Evolutionary conservation across 2,888 invertebrate species (phyloP), one percentile per base, ranked within the genome.

Genomic region (Dorcus hopei): DNA sequence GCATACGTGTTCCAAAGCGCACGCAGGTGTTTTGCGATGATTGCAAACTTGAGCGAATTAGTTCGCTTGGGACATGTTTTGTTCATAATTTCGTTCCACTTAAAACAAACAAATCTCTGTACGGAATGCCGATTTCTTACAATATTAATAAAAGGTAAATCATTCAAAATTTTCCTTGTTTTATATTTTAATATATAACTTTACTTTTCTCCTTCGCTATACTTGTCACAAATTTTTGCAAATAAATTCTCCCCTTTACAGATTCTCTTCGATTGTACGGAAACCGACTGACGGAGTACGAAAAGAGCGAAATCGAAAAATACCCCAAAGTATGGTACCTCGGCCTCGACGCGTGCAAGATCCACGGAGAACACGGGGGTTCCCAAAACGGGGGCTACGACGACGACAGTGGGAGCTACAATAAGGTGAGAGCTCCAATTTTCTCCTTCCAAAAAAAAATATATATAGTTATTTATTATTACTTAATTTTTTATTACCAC

Each of bases 271-370:
- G 91, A 76, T 83, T 90, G 71, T 95, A 92, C 79, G 88, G 92
- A 61, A 89, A 89, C 65, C 85, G 90, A 69, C 83, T 97, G 71
- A 91, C 95, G 51, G 92, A 93, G 70, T 94, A 91, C 84, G 97
- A 97, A 80, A 85, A 91, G 72, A 88, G 87, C 68, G 97, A 97
- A 80, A 88, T 97, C 63, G 87, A 92, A 71, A 90, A 93, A 70
- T 97, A 93, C 79, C 90, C 93, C 7, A 95, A 97, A 78, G 88
- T 97, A 65, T 97, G 95, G 94, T 97, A 94, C 80, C 85, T 96
- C 67, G 95, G 95, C 0, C 80, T 94, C 70, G 89, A 92, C 62
- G 87, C 93, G 45, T 89, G 86, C 78, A 95, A 95, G 80, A 89
- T 94, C 68, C 89, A 90, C 72, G 93, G 91, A 16, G 88, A 89